phyloP scores from a whole-genome alignment of 2,113 vertebrate genomes.

The Gopherus evgoodei region DNA sequence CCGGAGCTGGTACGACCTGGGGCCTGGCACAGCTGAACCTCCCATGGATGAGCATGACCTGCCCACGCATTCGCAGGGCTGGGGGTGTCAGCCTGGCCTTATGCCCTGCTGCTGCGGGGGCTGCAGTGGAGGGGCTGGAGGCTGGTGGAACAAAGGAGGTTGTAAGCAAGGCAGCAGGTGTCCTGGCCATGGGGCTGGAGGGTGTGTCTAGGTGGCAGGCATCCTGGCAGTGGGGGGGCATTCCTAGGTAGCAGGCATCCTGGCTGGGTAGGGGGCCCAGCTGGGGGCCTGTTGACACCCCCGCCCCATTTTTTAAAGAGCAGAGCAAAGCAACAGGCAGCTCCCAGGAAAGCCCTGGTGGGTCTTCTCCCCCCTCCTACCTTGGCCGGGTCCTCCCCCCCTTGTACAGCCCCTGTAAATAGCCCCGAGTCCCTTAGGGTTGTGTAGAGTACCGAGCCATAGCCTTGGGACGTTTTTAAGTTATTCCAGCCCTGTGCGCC shows the following conservation, averaged over 20 bases:
- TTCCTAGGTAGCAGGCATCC: accelerated
- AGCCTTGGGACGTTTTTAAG: constrained; percentile 66
- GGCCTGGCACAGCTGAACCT: no score
- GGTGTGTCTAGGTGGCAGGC: no score
- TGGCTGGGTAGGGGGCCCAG: neutral
- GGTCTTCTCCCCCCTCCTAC: neutral
- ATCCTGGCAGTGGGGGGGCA: no score
- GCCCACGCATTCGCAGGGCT: neutral
- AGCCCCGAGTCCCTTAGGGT: constrained; percentile 4
- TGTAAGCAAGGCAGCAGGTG: neutral
- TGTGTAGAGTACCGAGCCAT: neutral
- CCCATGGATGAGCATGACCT: neutral
- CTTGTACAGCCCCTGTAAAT: constrained; percentile 75
- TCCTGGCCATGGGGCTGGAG: neutral
- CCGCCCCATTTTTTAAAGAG: neutral
- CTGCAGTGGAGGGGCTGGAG: neutral
- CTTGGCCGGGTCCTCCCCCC: neutral
- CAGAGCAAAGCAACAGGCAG: neutral
- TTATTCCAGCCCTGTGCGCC: constrained; percentile 61
- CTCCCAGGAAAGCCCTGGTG: neutral
- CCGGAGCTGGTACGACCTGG: neutral
- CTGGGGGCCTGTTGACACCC: neutral
- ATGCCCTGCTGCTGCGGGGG: neutral
- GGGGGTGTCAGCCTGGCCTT: neutral
- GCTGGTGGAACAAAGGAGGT: no score